Conservation (phyloP, 2,797 vertebrate species). For the Mormyrus proboscirostris region DNA sequence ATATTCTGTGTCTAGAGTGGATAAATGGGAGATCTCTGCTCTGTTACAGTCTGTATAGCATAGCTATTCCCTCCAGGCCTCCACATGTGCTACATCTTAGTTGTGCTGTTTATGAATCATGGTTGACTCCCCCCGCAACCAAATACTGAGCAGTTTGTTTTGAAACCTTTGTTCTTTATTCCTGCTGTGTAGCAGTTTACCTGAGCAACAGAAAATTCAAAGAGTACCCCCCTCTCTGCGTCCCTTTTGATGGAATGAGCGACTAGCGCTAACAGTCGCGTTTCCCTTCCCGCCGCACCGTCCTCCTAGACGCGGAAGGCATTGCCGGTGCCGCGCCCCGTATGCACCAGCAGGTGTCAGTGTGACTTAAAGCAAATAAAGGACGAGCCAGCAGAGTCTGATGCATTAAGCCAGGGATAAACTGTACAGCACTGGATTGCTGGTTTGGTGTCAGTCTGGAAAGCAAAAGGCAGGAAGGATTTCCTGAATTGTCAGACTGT, state of each 20-base stretch:
- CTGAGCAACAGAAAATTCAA: not conserved
- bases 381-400: conserved; percentile 5
- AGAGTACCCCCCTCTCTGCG: not conserved
- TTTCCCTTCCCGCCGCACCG: not conserved
- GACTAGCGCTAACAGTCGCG: not conserved
- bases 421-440: not conserved
- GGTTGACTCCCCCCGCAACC: not conserved
- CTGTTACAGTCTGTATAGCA: not conserved
- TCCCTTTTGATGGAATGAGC: not conserved
- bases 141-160: not conserved
- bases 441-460: conserved; percentile 53
- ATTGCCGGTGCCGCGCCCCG: not conserved
- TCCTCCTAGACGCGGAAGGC: not conserved
- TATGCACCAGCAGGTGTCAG: conserved; percentile 59
- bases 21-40: not conserved
- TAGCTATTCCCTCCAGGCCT: not conserved
- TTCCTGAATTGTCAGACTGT: conserved; percentile 57
- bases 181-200: not conserved
- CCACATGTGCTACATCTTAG: not conserved
- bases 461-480: conserved; percentile 58
- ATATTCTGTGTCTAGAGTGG: conserved; percentile 32
- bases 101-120: not conserved
- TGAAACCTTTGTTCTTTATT: not conserved
- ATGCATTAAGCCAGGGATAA: not conserved
- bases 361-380: conserved; percentile 45